phyloP scores from a whole-genome alignment of 2,888 invertebrate species.

The Hypomecis atomaria region DNA sequence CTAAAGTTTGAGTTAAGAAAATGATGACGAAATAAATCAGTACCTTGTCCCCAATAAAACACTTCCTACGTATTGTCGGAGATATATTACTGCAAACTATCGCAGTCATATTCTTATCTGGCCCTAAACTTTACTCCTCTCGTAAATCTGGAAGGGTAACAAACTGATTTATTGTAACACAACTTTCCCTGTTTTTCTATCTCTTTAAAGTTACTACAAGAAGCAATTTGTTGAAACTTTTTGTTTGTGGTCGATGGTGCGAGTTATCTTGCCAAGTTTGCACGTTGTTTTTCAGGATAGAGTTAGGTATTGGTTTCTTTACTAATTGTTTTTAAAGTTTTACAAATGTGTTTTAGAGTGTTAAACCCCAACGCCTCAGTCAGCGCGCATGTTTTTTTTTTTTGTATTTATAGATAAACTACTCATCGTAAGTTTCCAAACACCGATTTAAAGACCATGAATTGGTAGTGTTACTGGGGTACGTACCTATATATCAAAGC shows the following conservation, averaged over 20 bases:
- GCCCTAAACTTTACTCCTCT: slow-evolving; percentile 25
- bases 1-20: neutral
- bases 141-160: slow-evolving; percentile 30
- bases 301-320: neutral
- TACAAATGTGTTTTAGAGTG: no score
- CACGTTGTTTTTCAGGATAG: neutral
- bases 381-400: no score
- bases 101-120: slow-evolving; percentile 31
- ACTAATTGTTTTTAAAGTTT: neutral
- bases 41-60: slow-evolving; percentile 21
- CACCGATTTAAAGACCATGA: no score
- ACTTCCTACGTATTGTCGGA: slow-evolving; percentile 20
- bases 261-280: slow-evolving; percentile 1
- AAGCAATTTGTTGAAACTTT: slow-evolving; percentile 24
- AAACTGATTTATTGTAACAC: slow-evolving; percentile 32
- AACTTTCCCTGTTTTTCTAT: slow-evolving; percentile 30
- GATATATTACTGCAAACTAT: slow-evolving; percentile 27
- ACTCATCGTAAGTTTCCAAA: no score
- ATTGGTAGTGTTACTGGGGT: no score
- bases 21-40: slow-evolving; percentile 21
- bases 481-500: no score
- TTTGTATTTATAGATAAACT: no score
- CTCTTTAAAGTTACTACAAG: slow-evolving; percentile 11
- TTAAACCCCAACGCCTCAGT: no score
- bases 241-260: slow-evolving; percentile 5